A percentile compares a stretch with the other conserved stretches of the same genome.
These are phyloP conservation scores for Acleris laterana DNA, from an alignment of 2,888 invertebrate genomes.

Conservation along the genomic window DNA sequence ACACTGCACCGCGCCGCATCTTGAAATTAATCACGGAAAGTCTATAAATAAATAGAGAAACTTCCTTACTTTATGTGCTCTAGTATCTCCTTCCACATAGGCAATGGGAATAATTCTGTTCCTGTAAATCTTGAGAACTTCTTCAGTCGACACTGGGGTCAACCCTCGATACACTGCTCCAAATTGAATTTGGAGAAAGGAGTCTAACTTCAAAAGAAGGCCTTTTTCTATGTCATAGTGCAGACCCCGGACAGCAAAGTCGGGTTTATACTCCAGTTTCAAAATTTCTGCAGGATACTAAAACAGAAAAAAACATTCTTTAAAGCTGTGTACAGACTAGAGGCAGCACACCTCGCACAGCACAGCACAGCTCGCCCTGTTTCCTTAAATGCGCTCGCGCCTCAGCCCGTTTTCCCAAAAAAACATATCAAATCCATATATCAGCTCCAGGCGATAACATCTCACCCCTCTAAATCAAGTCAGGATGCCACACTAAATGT, in stretches of 20 bases:
- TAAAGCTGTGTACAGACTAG: no score
- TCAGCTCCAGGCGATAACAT: no score
- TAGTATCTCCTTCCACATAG: constrained; percentile 92
- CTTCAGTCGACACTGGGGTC: constrained; percentile 91
- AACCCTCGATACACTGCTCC: constrained; percentile 96
- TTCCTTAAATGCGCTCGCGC: no score
- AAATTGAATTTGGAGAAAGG: constrained; percentile 97
- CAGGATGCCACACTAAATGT: no score
- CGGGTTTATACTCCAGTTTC: constrained; percentile 93
- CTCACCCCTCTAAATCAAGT: no score
- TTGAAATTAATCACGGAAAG: no score
- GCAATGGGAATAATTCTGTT: constrained; percentile 94
- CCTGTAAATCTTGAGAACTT: constrained; percentile 93
- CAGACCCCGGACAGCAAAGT: constrained; percentile 97
- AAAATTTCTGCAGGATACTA: constrained; percentile 95
- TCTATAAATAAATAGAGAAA: not conserved
- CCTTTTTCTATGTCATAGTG: constrained; percentile 99
- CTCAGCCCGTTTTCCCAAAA: no score
- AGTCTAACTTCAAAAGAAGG: constrained; percentile 95
- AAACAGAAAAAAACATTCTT: constrained; percentile 48
- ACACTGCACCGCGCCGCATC: no score
- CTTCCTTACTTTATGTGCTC: constrained; percentile 86
- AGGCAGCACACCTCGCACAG: no score
- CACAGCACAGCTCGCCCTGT: no score
- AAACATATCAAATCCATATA: no score